Base-by-base conservation (phyloP, 2,888 invertebrate genomes). In the Punctoribates punctum region DNA sequence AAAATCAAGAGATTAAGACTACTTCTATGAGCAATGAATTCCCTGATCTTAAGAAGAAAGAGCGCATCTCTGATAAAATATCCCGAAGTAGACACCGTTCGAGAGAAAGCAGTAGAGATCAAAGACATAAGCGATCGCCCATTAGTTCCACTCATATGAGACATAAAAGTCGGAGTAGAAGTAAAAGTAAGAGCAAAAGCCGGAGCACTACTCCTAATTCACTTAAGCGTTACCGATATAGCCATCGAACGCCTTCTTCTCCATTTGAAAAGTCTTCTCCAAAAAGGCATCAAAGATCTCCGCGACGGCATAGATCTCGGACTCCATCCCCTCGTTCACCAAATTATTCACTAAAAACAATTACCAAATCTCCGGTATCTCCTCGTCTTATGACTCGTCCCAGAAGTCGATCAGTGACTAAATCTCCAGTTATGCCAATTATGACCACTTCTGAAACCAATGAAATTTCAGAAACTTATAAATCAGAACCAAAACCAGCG, bases 351-450 rank as follows among this genome's bases (percentile, higher is more conserved):
- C 13, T 13, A 13, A 70, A 42, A 15, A 17, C 42, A 65, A 76
- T 34, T 17, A 34, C n/a, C 11, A 73, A 15, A 3, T 48, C 78
- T 25, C 79, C 79, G 15, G 48, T 75, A 42, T 78, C 57, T 8
- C 57, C 80, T 54, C 79, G 79, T 25, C 38, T 74, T 6, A 38
- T 67, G 2, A 75, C 75, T 20, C 78, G 77, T n/a, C 78, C 80
- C 54, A 77, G 80, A 34, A 80, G 78, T 38, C 78, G 79, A 75
- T 78, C 79, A 34, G 77, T 77, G 20, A 34, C 67, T 11, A 74
- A 57, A 54, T 62, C 75, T 74, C 76, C 74, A 4, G 20, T 70
- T 70, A 8, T 70, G n/a, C 9, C 42, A 23, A 46, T 34, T 34
- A n/a, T 29, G 5, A 65, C 27, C n/a, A 65, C 29, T n/a, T 9